Percentiles rank a stretch among this genome's conserved stretches.
These are phyloP conservation scores for Andrena chrysosceles DNA, from an alignment of 2,888 invertebrate genomes.

Conservation along the genomic window DNA sequence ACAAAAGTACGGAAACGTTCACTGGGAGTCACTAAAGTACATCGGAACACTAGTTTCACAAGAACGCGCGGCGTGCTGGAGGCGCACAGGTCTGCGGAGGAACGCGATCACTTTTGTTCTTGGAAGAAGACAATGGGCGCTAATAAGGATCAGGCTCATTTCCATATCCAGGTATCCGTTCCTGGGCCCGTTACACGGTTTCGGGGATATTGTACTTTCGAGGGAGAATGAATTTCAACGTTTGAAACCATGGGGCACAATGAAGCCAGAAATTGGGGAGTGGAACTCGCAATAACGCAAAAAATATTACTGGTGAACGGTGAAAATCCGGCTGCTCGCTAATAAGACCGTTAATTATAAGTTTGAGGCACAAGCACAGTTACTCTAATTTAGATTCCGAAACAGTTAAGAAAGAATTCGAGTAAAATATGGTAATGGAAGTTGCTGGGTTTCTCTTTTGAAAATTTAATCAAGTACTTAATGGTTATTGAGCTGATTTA, in stretches of 20 bases:
- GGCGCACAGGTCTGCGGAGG: conserved; percentile 2
- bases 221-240: not conserved
- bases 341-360: conserved; percentile 5
- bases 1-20: not conserved
- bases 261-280: too few species aligned
- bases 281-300: not conserved
- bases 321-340: not conserved
- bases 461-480: not conserved
- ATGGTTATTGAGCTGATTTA: not conserved
- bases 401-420: not conserved
- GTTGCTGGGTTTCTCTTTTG: not conserved
- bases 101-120: conserved; percentile 41
- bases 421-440: not conserved
- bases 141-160: conserved; percentile 48
- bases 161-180: conserved; percentile 41
- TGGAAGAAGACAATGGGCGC: conserved; percentile 49
- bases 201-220: not conserved
- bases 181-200: not conserved
- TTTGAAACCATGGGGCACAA: not conserved
- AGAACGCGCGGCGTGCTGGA: not conserved
- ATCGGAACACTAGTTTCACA: conserved; percentile 9
- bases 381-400: conserved; percentile 8
- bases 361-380: not conserved
- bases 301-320: not conserved
- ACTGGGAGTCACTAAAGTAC: not conserved